Base-by-base conservation (phyloP, 2,888 invertebrate genomes). In the Pseudococcus longispinus region DNA sequence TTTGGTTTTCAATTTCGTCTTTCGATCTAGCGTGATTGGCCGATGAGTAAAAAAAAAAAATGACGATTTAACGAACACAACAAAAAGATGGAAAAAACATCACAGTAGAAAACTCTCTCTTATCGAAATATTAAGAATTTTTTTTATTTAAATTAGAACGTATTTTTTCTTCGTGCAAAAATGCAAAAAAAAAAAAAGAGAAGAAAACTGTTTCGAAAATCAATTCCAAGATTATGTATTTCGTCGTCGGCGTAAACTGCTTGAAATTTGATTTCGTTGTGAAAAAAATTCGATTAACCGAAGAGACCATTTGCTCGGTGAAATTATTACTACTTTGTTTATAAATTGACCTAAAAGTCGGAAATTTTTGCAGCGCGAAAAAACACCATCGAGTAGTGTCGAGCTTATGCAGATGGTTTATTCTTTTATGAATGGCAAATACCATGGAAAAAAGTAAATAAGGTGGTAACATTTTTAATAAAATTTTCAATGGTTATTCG, bases 1-100 rank as follows among this genome's bases (percentile, higher is more conserved):
- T 80, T 80, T 80, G 77, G 77, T 80, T 80, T 80, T 80, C 77
- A 80, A 80, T 80, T 80, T 80, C 77, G 77, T 20, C 20, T 80
- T 20, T 37, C 77, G 20, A 80, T 37, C 77, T 11, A 70, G 20
- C 29, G 70, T 60, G 60, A 70, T 70, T 70, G 70, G 70, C 29
- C 29, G 18, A 23, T 6, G 60, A 20, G n/a, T n/a, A 51, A 55
- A 51, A 65, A 51, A 51, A 55, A 51, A 65, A 65, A 70, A 15
- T 70, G 8, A 29, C 2, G 26, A 70, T 70, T 70, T 29, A 26
- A 37, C 2, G 37, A 37, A 37, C 3, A 70, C 2, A 18, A 70
- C 29, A 29, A 70, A 55, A 60, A 37, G 8, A 4, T 9, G 37
- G 9, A 37, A 37, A 37, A 37, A 37, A 37, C 2, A 37, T 32